Evolutionary conservation across 2,888 invertebrate species (phyloP).

Genomic region (Himalopsyche kuldschensis): DNA sequence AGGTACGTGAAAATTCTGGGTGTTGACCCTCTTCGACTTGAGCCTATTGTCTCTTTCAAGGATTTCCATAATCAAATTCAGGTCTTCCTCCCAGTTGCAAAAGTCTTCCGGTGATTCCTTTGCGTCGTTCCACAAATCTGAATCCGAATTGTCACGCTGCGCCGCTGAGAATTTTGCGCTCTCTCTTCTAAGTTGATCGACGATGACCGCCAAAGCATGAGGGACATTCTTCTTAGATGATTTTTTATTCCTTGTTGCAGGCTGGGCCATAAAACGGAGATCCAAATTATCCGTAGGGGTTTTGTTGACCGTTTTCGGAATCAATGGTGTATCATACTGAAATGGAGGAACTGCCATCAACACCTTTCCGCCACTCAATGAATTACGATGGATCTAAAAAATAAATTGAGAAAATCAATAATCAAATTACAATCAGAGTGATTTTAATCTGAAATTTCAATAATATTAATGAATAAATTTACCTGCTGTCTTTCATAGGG

Average conservation of each 20-base stretch:
- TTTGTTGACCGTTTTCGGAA: conserved; percentile 18
- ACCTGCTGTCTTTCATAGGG: conserved; percentile 23
- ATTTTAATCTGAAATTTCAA: neutral
- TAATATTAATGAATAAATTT: neutral
- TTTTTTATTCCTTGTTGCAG: neutral
- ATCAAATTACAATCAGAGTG: neutral
- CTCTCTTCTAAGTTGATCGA: neutral
- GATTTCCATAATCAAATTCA: conserved; percentile 12
- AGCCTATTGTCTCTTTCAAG: conserved; percentile 1
- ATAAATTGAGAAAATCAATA: neutral
- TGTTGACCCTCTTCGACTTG: neutral
- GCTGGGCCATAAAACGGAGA: neutral
- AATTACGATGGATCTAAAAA: conserved; percentile 28
- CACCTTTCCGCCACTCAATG: conserved; percentile 26
- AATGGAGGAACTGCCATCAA: conserved; percentile 6
- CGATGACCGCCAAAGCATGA: neutral
- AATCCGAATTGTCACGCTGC: neutral
- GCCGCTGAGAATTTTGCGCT: neutral
- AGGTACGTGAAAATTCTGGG: neutral
- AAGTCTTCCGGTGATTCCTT: neutral
- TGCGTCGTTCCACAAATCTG: neutral
- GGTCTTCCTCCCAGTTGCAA: conserved; percentile 7
- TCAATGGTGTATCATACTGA: conserved; percentile 1
- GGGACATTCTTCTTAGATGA: neutral
- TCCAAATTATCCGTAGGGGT: neutral